Percentiles rank a stretch among this genome's conserved stretches.
phyloP scores from a whole-genome alignment of 2,113 vertebrate genomes.

The Calonectris borealis region DNA sequence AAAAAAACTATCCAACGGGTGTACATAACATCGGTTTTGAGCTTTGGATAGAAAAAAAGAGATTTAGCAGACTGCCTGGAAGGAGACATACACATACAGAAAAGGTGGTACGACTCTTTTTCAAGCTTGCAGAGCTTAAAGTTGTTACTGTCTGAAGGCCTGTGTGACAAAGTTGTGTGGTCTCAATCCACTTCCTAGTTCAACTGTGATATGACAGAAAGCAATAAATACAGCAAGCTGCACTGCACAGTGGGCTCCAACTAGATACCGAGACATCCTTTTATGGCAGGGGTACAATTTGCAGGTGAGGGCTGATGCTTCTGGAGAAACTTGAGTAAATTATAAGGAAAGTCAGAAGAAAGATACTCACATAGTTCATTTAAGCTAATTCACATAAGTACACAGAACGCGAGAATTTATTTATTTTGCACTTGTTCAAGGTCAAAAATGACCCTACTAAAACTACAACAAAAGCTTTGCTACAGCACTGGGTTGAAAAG shows the following conservation, averaged over 20 bases:
- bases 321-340: neutral
- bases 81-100: fast-evolving
- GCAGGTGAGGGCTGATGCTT: neutral
- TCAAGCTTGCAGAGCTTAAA: neutral
- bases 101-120: neutral
- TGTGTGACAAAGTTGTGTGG: neutral
- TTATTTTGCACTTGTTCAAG: neutral
- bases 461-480: neutral
- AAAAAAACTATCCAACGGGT: neutral
- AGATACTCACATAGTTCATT: neutral
- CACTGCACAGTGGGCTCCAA: neutral
- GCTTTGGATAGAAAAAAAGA: neutral
- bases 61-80: neutral
- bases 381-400: neutral
- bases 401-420: neutral
- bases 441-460: neutral
- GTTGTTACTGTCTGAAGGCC: neutral
- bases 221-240: neutral
- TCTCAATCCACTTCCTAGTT: neutral
- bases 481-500: neutral
- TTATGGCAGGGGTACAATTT: neutral
- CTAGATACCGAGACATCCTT: neutral
- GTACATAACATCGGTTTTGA: neutral
- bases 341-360: neutral
- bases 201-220: neutral